A percentile compares a stretch with the other conserved stretches of the same genome.
These are phyloP conservation scores for Charaxes varanes DNA, from an alignment of 1,140 invertebrate species.

Conservation along the genomic window DNA sequence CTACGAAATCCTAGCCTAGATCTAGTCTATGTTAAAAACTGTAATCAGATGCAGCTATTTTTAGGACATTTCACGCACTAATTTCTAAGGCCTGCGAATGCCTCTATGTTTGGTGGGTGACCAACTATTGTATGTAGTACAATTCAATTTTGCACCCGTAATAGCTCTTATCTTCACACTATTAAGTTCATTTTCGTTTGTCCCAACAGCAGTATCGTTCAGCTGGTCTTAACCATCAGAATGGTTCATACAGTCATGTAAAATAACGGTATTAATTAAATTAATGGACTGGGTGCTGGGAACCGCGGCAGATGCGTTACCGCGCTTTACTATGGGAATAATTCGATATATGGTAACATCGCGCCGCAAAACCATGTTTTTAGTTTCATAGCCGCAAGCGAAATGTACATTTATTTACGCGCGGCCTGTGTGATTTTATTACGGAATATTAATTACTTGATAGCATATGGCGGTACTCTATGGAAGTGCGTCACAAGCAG, in stretches of 20 bases:
- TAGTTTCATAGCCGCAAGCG: conserved; percentile 1
- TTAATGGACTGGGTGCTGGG: conserved; percentile 23
- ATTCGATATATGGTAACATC: conserved; percentile 18
- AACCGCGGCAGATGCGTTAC: conserved; percentile 20
- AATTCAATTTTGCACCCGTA: background rate
- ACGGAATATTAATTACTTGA: too few relatives aligned
- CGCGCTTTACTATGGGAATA: conserved; percentile 15
- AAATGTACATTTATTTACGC: conserved; percentile 2
- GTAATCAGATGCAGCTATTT: conserved; percentile 28
- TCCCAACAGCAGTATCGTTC: background rate
- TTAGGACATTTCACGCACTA: conserved; percentile 30
- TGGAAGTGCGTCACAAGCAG: too few relatives aligned
- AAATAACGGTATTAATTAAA: conserved; percentile 32
- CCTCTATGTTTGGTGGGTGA: conserved; percentile 21
- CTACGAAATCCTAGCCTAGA: too few relatives aligned
- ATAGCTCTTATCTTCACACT: conserved; percentile 1
- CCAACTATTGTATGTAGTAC: conserved; percentile 23
- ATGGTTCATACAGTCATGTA: conserved; percentile 27
- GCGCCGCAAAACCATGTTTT: conserved; percentile 5
- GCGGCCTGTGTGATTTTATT: too few relatives aligned
- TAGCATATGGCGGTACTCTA: too few relatives aligned
- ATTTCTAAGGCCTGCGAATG: conserved; percentile 29
- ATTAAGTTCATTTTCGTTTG: conserved; percentile 11
- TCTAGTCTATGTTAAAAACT: too few relatives aligned
- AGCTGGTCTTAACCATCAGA: conserved; percentile 10